Evolutionary conservation across 2,113 vertebrate species (phyloP).

Genomic region (Grantiella picta): DNA sequence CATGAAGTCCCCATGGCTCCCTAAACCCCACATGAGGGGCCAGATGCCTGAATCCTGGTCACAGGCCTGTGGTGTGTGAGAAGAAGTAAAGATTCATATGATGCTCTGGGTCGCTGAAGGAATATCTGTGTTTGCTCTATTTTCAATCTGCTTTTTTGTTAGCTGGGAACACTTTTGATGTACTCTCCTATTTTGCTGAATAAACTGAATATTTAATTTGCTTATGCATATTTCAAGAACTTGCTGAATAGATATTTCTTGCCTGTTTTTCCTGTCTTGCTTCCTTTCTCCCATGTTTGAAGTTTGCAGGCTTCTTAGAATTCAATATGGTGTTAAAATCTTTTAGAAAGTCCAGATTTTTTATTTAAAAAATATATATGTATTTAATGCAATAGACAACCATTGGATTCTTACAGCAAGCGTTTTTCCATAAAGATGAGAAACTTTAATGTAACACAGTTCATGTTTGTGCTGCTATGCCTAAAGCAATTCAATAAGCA

Average conservation of each 20-base stretch:
- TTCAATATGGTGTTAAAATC: neutral
- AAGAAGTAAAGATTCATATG: neutral
- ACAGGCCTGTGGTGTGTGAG: neutral
- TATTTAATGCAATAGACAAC: neutral
- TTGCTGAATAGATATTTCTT: neutral
- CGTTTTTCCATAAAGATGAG: neutral
- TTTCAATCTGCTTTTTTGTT: neutral
- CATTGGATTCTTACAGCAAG: neutral
- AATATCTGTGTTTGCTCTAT: neutral
- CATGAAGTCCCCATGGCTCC: accelerated
- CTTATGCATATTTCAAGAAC: neutral
- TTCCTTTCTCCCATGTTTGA: neutral
- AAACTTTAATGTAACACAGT: neutral
- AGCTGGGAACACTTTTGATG: neutral
- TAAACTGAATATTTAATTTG: neutral
- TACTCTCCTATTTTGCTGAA: neutral
- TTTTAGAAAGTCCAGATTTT: neutral
- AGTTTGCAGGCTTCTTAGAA: neutral
- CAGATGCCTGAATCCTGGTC: neutral
- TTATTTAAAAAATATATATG: neutral
- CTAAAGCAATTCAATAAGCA: neutral
- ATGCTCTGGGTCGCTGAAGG: neutral
- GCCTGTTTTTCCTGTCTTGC: neutral
- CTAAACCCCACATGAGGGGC: neutral
- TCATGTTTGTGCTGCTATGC: neutral